Percentiles rank a stretch among this genome's conserved stretches.
These are phyloP conservation scores for Limnephilus rhombicus DNA, from an alignment of 2,888 invertebrate genomes.

Conservation along the genomic window DNA sequence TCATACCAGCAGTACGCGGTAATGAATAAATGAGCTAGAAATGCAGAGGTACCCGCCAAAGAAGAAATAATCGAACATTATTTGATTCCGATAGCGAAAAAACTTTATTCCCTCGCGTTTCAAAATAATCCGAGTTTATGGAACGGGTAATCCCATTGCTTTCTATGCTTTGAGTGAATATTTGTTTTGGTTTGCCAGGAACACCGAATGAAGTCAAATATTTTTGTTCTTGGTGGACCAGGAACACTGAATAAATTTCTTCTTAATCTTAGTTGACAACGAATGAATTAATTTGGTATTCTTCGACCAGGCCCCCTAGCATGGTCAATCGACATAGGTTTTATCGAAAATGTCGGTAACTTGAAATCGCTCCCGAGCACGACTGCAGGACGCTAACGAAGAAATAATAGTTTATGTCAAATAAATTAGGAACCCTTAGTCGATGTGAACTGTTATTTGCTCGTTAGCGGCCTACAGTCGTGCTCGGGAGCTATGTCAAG, in stretches of 20 bases:
- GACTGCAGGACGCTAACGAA: too few species aligned
- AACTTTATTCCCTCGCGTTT: conserved; percentile 41
- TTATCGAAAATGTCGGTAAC: too few species aligned
- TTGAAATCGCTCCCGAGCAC: too few species aligned
- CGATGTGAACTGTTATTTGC: too few species aligned
- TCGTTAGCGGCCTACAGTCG: too few species aligned
- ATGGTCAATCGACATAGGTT: too few species aligned
- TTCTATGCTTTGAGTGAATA: conserved; percentile 41
- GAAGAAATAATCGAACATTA: conserved; percentile 35
- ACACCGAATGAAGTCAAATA: not conserved
- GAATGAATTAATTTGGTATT: too few species aligned
- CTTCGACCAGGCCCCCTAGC: too few species aligned
- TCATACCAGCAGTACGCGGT: not conserved
- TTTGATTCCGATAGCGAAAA: conserved; percentile 4
- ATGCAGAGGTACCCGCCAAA: not conserved
- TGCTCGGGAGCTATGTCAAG: too few species aligned
- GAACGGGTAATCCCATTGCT: conserved; percentile 44
- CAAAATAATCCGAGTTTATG: conserved; percentile 39
- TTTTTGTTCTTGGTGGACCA: not conserved
- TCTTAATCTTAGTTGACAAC: too few species aligned
- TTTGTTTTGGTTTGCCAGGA: conserved; percentile 13
- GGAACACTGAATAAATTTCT: not conserved
- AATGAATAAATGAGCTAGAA: not conserved
- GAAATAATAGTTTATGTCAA: too few species aligned
- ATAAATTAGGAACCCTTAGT: too few species aligned